Evolutionary conservation across 2,113 vertebrate species (phyloP).

Genomic region (Thunnus maccoyii): DNA sequence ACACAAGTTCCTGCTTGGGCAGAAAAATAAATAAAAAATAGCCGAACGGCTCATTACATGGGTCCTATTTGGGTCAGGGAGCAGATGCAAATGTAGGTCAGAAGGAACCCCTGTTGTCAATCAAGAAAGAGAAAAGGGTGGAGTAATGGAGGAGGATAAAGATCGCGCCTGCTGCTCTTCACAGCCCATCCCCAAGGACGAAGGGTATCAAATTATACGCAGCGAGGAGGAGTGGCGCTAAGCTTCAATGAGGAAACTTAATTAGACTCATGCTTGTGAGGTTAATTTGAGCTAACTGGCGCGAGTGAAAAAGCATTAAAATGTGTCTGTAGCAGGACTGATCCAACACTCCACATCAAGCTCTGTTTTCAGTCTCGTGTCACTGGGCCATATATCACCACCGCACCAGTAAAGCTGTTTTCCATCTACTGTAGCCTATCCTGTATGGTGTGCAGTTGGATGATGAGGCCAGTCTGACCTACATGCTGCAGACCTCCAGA

Average conservation of each 20-base stretch:
- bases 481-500: slow-evolving; percentile 79
- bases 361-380: slow-evolving; percentile 30
- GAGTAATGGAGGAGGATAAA: slow-evolving; percentile 38
- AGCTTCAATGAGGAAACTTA: slow-evolving; percentile 66
- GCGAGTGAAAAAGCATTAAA: slow-evolving; percentile 51
- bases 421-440: slow-evolving; percentile 40
- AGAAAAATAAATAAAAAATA: slow-evolving; percentile 23
- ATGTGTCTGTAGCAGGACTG: slow-evolving; percentile 77
- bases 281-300: slow-evolving; percentile 61
- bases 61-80: slow-evolving; percentile 82
- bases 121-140: slow-evolving; percentile 67
- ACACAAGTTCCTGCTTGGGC: slow-evolving; percentile 58
- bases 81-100: slow-evolving; percentile 86
- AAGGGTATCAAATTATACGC: slow-evolving; percentile 50
- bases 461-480: slow-evolving; percentile 80
- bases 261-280: slow-evolving; percentile 67
- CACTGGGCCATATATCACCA: slow-evolving; percentile 21
- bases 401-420: slow-evolving; percentile 54
- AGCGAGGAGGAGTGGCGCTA: slow-evolving; percentile 38
- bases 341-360: slow-evolving; percentile 26
- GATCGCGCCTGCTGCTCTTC: slow-evolving; percentile 56
- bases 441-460: slow-evolving; percentile 59
- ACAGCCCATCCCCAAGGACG: slow-evolving; percentile 52
- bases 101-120: slow-evolving; percentile 79
- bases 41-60: slow-evolving; percentile 72